Percentiles rank a stretch among this genome's conserved stretches.
Conservation (phyloP, 2,113 vertebrate genomes). For the Plectropomus leopardus region DNA sequence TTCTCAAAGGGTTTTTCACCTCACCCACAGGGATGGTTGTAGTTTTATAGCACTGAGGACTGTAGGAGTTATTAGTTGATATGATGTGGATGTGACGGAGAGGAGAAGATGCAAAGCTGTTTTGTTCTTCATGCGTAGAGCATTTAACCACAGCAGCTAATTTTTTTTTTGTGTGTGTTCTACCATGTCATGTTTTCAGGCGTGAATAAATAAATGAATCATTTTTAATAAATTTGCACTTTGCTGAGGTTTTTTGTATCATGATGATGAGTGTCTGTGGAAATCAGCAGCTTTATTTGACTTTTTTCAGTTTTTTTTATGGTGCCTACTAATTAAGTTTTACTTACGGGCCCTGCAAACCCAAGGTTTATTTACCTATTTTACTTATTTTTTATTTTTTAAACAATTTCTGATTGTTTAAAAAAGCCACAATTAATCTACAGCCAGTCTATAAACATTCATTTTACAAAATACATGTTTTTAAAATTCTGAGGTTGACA, state of each 20-base stretch:
- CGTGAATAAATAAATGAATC: slow-evolving; percentile 65
- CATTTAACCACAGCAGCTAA: slow-evolving; percentile 33
- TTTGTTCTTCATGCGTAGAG: slow-evolving; percentile 38
- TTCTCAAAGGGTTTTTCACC: slow-evolving; percentile 11
- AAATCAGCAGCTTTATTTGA: neutral
- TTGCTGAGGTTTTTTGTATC: neutral
- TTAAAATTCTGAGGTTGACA: neutral
- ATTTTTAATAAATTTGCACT: slow-evolving; percentile 61
- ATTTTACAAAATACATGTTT: too few species aligned
- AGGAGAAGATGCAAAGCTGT: neutral
- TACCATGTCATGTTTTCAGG: slow-evolving; percentile 65
- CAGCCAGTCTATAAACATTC: too few species aligned
- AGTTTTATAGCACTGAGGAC: slow-evolving; percentile 46
- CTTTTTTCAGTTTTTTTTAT: neutral
- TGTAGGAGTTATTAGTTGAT: slow-evolving; percentile 36
- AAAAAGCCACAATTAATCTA: too few species aligned
- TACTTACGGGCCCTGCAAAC: too few species aligned
- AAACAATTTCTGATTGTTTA: too few species aligned
- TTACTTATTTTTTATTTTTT: too few species aligned
- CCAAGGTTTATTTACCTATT: too few species aligned
- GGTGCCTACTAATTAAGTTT: neutral
- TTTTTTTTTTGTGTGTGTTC: slow-evolving; percentile 47
- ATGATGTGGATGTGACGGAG: slow-evolving; percentile 8
- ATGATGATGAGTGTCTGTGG: neutral
- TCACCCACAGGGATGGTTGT: slow-evolving; percentile 30